Conservation (phyloP, 2,888 invertebrate species). For the Xylocampa areola region DNA sequence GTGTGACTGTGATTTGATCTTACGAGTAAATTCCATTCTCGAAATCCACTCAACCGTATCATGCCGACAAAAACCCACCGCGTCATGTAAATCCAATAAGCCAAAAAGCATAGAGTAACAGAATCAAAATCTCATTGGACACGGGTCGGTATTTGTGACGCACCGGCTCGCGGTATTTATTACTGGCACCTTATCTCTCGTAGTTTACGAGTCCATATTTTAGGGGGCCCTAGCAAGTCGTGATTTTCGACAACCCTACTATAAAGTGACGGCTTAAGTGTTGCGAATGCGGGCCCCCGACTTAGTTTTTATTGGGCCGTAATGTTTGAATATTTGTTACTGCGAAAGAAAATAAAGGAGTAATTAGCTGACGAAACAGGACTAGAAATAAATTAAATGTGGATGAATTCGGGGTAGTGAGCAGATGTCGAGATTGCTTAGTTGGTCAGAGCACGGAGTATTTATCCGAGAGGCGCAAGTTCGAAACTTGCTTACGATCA, state of each 20-base stretch:
- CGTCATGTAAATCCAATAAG: constrained; percentile 58
- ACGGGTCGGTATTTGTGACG: constrained; percentile 59
- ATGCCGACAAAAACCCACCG: constrained; percentile 12
- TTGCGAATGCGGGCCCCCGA: constrained; percentile 24
- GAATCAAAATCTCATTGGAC: constrained; percentile 72
- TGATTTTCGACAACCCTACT: constrained; percentile 51
- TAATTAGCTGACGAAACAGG: constrained; percentile 38
- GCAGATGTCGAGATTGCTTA: too few relatives aligned
- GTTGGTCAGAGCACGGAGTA: too few relatives aligned
- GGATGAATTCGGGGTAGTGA: too few relatives aligned
- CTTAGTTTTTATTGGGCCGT: constrained; percentile 47
- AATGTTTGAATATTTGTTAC: constrained; percentile 45
- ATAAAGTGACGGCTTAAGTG: constrained; percentile 50
- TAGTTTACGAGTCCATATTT: constrained; percentile 58
- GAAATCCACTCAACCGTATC: neutral
- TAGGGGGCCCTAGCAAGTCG: constrained; percentile 26
- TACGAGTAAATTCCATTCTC: neutral
- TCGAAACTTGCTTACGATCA: too few relatives aligned
- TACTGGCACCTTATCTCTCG: constrained; percentile 64
- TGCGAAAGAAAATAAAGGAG: constrained; percentile 27
- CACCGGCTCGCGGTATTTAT: constrained; percentile 69
- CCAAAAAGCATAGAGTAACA: constrained; percentile 65
- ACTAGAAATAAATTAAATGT: too few relatives aligned
- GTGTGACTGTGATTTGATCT: neutral
- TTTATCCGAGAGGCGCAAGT: too few relatives aligned